Evolutionary conservation across 2,888 invertebrate species (phyloP).

Genomic region (Pogonocherus hispidulus): DNA sequence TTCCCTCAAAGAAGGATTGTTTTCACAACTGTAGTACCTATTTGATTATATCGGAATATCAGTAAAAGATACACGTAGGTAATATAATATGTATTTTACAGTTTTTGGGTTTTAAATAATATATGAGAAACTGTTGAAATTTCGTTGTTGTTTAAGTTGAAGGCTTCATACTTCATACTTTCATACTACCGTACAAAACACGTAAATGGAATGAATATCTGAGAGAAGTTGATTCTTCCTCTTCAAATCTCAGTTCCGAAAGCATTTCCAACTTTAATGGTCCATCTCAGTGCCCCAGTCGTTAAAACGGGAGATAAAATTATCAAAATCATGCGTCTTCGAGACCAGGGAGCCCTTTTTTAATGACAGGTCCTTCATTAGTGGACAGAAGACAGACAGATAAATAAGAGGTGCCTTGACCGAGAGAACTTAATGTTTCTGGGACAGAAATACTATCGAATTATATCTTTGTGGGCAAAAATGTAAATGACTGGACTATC

Average conservation of each 20-base stretch:
- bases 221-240: neutral
- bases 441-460: too few relatives aligned
- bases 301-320: slow-evolving; percentile 48
- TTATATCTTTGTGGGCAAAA: slow-evolving; percentile 52
- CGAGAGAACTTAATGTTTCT: too few relatives aligned
- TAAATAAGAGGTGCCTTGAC: slow-evolving; percentile 33
- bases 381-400: slow-evolving; percentile 44
- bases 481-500: slow-evolving; percentile 61
- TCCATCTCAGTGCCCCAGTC: slow-evolving; percentile 30
- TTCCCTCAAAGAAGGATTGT: too few relatives aligned
- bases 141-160: too few relatives aligned
- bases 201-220: neutral
- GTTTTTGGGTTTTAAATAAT: too few relatives aligned
- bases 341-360: slow-evolving; percentile 46
- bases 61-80: too few relatives aligned
- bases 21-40: too few relatives aligned
- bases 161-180: too few relatives aligned
- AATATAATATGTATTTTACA: too few relatives aligned
- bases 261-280: slow-evolving; percentile 25
- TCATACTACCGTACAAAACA: too few relatives aligned
- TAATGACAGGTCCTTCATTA: slow-evolving; percentile 56
- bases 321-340: slow-evolving; percentile 44
- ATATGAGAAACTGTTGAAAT: too few relatives aligned
- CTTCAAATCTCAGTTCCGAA: neutral
- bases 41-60: too few relatives aligned